Conservation (phyloP, 2,113 vertebrate species). For the Perca fluviatilis region DNA sequence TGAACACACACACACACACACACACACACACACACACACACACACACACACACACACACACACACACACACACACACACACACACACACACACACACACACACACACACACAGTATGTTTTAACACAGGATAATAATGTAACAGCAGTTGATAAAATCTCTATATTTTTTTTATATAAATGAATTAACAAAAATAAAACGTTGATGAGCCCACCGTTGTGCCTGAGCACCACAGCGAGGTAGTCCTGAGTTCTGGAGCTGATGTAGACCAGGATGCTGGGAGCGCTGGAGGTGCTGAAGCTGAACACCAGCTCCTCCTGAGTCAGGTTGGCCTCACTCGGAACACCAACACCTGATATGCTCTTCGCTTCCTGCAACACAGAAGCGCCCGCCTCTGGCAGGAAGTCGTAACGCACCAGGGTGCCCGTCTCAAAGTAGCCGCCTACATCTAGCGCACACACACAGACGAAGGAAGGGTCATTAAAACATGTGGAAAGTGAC, state of each 20-base stretch:
- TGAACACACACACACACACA: constrained; percentile 61
- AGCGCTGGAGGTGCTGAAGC: constrained; percentile 94
- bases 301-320: constrained; percentile 90
- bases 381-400: constrained; percentile 66
- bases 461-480: not conserved
- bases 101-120: not conserved
- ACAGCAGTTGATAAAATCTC: not conserved
- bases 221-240: constrained; percentile 92
- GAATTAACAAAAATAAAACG: not conserved
- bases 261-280: constrained; percentile 94
- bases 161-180: not conserved
- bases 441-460: constrained; percentile 88
- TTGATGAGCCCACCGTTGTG: constrained; percentile 87
- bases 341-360: not conserved
- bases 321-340: constrained; percentile 80
- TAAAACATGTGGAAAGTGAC: not conserved
- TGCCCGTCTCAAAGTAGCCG: constrained; percentile 96
- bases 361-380: constrained; percentile 70
- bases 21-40: constrained; percentile 11
- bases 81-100: not conserved
- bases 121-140: not conserved
- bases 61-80: constrained; percentile 2
- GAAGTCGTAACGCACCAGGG: constrained; percentile 94
- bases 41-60: no score
- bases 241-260: constrained; percentile 93